These are phyloP conservation scores for Poecile atricapillus DNA, from an alignment of 2,113 vertebrate genomes.

Conservation along the genomic window DNA sequence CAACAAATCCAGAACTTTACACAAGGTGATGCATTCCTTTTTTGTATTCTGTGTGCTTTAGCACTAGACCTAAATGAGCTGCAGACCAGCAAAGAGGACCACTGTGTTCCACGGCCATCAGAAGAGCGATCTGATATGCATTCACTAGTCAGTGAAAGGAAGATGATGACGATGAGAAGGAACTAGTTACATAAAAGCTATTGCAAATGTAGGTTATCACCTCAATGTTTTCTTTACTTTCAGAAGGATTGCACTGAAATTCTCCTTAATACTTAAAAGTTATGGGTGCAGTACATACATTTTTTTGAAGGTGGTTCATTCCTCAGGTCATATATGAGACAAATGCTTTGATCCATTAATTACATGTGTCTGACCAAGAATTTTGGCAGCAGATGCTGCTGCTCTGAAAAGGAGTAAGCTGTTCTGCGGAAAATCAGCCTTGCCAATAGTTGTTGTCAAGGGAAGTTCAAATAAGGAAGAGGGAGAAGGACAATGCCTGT, in stretches of 20 bases:
- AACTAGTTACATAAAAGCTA: neutral
- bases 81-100: neutral
- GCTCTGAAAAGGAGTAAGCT: neutral
- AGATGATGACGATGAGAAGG: neutral
- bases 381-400: neutral
- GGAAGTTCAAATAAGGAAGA: neutral
- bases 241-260: neutral
- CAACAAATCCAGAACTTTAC: neutral
- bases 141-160: neutral
- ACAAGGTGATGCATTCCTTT: neutral
- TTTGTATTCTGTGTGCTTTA: neutral
- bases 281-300: neutral
- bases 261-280: neutral
- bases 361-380: neutral
- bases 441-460: neutral
- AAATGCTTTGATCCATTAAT: neutral
- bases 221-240: neutral
- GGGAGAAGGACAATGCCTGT: neutral
- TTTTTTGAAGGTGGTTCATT: neutral
- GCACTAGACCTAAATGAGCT: neutral
- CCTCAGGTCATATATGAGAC: fast-evolving
- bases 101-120: neutral
- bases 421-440: neutral
- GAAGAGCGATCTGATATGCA: neutral
- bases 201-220: neutral